Evolutionary conservation across 2,113 vertebrate species (phyloP).

Genomic region (Antigone vipio): DNA sequence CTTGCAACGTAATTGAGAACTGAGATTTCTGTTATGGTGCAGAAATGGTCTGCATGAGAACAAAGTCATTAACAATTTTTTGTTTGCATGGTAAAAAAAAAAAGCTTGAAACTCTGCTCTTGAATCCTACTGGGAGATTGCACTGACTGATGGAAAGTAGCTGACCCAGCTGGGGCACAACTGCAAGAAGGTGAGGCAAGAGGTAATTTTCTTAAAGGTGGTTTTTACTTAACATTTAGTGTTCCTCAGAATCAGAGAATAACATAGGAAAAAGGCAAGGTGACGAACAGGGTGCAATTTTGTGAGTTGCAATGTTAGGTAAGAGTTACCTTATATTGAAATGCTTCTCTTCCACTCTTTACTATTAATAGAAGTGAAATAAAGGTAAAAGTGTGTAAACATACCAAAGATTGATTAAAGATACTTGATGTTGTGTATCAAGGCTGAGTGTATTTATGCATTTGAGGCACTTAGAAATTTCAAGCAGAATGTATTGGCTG

Average conservation of each 20-base stretch:
- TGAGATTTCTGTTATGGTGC: background rate
- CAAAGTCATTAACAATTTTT: background rate
- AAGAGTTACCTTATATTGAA: background rate
- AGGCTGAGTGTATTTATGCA: background rate
- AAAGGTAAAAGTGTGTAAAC: background rate
- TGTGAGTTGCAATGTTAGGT: background rate
- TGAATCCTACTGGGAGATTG: background rate
- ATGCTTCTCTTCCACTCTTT: background rate
- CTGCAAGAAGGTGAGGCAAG: background rate
- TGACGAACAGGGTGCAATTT: background rate
- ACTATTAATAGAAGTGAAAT: background rate
- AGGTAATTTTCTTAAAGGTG: background rate
- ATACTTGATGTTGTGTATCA: background rate
- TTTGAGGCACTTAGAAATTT: background rate
- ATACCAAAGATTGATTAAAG: background rate
- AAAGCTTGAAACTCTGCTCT: background rate
- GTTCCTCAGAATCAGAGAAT: background rate
- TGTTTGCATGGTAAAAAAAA: background rate
- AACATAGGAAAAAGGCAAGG: background rate
- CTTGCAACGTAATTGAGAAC: background rate
- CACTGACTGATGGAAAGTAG: background rate
- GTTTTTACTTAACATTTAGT: background rate
- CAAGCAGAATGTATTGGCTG: background rate
- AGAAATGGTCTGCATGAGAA: background rate
- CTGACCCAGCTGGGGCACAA: background rate